A percentile compares a stretch with the other conserved stretches of the same genome.
Conservation (phyloP, 2,888 invertebrate species). For the Octonoba sinensis region DNA sequence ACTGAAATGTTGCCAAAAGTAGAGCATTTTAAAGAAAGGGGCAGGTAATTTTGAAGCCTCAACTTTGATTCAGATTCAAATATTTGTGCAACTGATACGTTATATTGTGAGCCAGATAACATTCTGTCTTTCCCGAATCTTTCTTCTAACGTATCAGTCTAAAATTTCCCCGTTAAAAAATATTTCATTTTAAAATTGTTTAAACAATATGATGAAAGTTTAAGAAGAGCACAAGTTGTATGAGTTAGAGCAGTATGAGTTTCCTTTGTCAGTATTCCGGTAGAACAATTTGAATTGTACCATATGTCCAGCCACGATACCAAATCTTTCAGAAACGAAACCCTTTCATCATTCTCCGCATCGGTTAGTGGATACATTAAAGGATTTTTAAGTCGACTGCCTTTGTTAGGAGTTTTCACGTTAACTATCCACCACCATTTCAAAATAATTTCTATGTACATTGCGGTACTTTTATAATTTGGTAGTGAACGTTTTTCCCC, state of each 20-base stretch:
- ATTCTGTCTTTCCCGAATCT: conserved; percentile 4
- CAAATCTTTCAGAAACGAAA: conserved; percentile 12
- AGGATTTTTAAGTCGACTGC: neutral
- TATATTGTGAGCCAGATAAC: conserved; percentile 10
- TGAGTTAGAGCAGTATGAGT: too few relatives aligned
- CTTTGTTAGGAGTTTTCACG: conserved; percentile 5
- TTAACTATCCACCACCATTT: conserved; percentile 22
- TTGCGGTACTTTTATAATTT: conserved; percentile 1
- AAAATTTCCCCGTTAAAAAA: neutral
- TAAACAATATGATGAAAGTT: too few relatives aligned
- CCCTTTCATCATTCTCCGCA: neutral
- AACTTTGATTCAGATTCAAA: conserved; percentile 18
- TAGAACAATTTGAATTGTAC: neutral
- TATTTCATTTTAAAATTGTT: too few relatives aligned
- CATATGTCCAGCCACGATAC: neutral
- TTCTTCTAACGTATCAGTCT: neutral
- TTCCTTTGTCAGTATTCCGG: neutral
- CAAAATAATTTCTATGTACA: neutral
- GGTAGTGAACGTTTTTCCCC: neutral
- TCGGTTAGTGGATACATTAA: conserved; percentile 1
- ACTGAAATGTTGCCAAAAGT: too few relatives aligned
- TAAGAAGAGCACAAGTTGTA: too few relatives aligned
- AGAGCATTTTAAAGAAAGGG: too few relatives aligned
- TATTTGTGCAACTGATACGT: conserved; percentile 9
- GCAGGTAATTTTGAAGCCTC: neutral